Base-by-base conservation (phyloP, 1,140 invertebrate genomes). In the Sesamia nonagrioides region DNA sequence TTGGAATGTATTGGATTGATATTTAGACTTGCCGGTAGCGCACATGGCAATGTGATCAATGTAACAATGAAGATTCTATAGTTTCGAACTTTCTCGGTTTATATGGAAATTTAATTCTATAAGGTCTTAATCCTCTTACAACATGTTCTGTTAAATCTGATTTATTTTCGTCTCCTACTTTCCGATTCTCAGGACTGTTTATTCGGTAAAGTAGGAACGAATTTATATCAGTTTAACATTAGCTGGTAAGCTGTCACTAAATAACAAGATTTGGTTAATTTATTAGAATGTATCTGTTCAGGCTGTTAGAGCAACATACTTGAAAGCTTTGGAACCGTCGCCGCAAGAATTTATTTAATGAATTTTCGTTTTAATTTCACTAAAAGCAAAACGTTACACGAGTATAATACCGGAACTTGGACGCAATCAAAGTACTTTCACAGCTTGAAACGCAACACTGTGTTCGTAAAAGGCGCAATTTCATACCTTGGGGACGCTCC, bases 401-500 rank as follows among this genome's bases (percentile, higher is more conserved):
- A 27, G 18, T 45, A 13, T 27, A 27, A 27, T 45, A 68, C 27
- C 18, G 37, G 54, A 73, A 27, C 54, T 73, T 45, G 3, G 61
- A 63, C n/a, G 73, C 56, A 76, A 76, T 63, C 58, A 76, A 48
- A 81, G 81, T 66, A 48, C 60, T 72, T 76, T 79, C 68, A 54
- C 37, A 13, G 50, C 48, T 79, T 58, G 11, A 52, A 78, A 81
- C 73, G 50, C 60, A 58, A 15, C 54, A 35, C 82, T 80, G 66
- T 54, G 77, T 83, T 63, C 58, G 80, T 84, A 77, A 58, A 86
- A 85, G 77, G 78, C 61, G 58, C 82, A 80, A 87, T 89, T 88
- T 85, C 68, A 74, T 78, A 82, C 83, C 74, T 84, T 66, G 52
- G 74, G 77, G 72, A 75, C 71, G 63, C 69, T 81, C 76, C 52